phyloP scores from a whole-genome alignment of 2,797 vertebrate species.

The Acrossocheilus fasciatus region DNA sequence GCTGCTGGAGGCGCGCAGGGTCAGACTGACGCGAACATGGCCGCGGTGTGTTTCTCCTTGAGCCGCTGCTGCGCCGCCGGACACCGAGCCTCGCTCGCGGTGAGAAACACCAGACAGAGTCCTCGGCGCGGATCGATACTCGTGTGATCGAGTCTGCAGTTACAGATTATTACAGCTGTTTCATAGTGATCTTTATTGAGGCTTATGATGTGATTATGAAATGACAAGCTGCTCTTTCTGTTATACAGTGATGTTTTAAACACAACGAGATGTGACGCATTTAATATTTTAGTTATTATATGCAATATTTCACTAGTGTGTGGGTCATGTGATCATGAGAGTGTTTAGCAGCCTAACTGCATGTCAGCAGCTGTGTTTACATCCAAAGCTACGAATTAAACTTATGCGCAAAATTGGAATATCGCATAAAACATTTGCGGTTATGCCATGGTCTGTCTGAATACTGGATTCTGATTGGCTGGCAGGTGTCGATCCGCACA shows the following conservation, averaged over 20 bases:
- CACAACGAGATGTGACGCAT: background rate
- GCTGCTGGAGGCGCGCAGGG: slow-evolving; percentile 61
- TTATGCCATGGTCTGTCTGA: too few species aligned
- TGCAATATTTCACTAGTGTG: background rate
- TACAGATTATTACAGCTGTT: background rate
- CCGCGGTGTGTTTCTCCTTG: slow-evolving; percentile 74
- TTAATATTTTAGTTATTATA: background rate
- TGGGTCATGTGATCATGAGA: background rate
- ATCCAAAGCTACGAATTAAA: too few species aligned
- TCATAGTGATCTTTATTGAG: too few species aligned
- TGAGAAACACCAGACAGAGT: slow-evolving; percentile 62
- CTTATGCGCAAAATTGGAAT: too few species aligned
- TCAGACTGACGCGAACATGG: slow-evolving; percentile 74
- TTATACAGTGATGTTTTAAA: too few species aligned
- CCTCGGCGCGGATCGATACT: background rate
- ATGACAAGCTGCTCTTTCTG: too few species aligned
- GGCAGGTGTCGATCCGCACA: too few species aligned
- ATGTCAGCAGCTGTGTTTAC: too few species aligned
- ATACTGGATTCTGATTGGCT: too few species aligned
- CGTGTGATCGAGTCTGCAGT: background rate
- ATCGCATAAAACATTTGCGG: too few species aligned
- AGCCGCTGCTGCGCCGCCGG: slow-evolving; percentile 68
- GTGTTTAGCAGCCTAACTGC: background rate
- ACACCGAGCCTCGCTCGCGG: slow-evolving; percentile 64
- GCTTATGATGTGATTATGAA: background rate